Base-by-base conservation (phyloP, 2,113 vertebrate species). In the Garra rufa region DNA sequence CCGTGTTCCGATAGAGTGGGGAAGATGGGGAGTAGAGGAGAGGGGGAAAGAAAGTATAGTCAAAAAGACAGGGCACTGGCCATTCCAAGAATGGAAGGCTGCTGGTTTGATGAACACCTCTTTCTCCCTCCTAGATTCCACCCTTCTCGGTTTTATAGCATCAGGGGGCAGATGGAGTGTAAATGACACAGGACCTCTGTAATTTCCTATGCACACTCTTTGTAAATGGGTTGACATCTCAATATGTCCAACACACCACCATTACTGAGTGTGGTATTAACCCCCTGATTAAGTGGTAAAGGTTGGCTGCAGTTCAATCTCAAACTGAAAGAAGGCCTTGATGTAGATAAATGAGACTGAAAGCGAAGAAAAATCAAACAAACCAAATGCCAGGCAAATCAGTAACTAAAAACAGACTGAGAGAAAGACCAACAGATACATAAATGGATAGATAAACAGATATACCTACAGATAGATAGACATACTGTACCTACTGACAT, bases 211-310 rank as follows among this genome's bases (percentile, higher is more conserved):
- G 88, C 87, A 89, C 88, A 90, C 89, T n/a, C n/a, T 92, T 91
- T 92, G 89, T 90, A 92, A 94, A 94, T 93, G 92, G 86, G 89
- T 88, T 89, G 89, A 91, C 91, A 92, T 89, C 90, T 91, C 90
- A 91, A 88, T 91, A 91, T 92, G 92, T 84, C 90, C 83, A 65
- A 83, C 84, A 83, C 85, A 85, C 82, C 76, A 75, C 73, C 71
- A 85, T 88, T 87, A 82, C 81, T 83, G 89, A 92, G 92, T 88
- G 89, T 89, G 87, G 91, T 90, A 93, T 93, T 93, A 92, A 93
- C 91, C 92, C 92, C 87, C 88, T 94, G 93, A 94, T 93, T 94
- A 93, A 93, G 91, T 91, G 90, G 89, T 91, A 89, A 90, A 91
- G 91, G 90, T 91, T 93, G 89, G 91, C 92, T 93, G 90, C 88